Base-by-base conservation (phyloP, 2,797 vertebrate genomes). In the Arnoldichthys spilopterus region DNA sequence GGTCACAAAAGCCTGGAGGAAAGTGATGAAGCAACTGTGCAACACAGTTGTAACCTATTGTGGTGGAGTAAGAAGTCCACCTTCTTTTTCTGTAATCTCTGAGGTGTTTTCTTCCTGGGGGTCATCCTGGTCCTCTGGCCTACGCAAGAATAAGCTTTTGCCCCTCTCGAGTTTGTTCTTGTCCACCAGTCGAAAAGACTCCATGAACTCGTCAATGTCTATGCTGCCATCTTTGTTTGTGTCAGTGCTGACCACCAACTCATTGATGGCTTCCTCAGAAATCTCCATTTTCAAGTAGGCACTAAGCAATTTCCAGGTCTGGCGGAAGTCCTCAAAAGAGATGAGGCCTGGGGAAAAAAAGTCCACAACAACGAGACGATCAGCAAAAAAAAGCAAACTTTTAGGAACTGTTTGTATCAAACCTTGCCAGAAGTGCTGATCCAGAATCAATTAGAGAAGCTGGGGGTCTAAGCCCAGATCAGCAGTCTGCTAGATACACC, bases 191-290 rank as follows among this genome's bases (percentile, higher is more conserved):
- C 96, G 96, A 86, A 99, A 99, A 26, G 98, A 97, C 90, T 99
- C 97, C 84, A 98, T 95, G 91, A 99, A 99, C 89, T 98, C 96
- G 0, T 96, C 96, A 13, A 98, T 98, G 88, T 99, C 97, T 0
- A 99, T 98, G 87, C 90, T 96, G 49, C 98, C 97, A 0, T 99
- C 97, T 16, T 94, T 95, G 84, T 98, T 99, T 88, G 95, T 95
- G 85, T 99, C 97, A 0, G 96, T 98, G 85, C 95, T 95, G 82
- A 94, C 86, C 6, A 95, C 94, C 83, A 99, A 89, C 88, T 97
- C 93, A 0, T 89, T 90, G 85, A 98, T 95, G 80, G 93, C 94
- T 0, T 97, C 93, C 0, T 97, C 96, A 0, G 94, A 94, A 86
- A 97, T 90, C 54, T 94, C 92, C 56, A 92, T 93, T 84, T 96